These are phyloP conservation scores for Cyclopterus lumpus DNA, from an alignment of 2,797 vertebrate genomes.

Conservation along the genomic window DNA sequence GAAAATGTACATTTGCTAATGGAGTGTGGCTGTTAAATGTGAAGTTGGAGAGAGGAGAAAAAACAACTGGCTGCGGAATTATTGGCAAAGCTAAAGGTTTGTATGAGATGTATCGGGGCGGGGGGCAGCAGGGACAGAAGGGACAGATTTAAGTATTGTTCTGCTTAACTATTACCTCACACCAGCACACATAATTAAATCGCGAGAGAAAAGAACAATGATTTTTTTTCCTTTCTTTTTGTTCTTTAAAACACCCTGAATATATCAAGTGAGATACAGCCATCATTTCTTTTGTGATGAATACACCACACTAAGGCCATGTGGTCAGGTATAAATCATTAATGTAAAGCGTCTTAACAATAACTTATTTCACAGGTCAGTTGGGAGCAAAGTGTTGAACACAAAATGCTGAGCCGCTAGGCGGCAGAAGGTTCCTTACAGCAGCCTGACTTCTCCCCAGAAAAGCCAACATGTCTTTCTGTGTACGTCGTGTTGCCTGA, in stretches of 20 bases:
- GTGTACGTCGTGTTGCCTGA: no score
- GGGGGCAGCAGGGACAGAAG: slow-evolving; percentile 17
- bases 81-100: slow-evolving; percentile 71
- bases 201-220: slow-evolving; percentile 11
- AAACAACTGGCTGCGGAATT: slow-evolving; percentile 75
- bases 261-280: no score
- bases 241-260: no score
- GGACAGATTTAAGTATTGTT: slow-evolving; percentile 54
- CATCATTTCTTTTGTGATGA: no score
- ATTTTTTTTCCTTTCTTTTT: not conserved
- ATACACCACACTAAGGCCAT: not conserved
- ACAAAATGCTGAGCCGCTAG: no score
- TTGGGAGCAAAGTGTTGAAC: no score
- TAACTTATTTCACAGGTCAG: no score
- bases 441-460: no score
- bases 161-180: slow-evolving; percentile 38
- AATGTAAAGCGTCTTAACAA: no score
- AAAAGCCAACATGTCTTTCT: no score
- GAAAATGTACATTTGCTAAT: slow-evolving; percentile 79
- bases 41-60: slow-evolving; percentile 64
- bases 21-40: slow-evolving; percentile 77
- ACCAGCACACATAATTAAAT: slow-evolving; percentile 39
- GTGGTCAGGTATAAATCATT: no score
- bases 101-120: slow-evolving; percentile 44
- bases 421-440: no score